These are phyloP conservation scores for Smittia aterrima DNA, from an alignment of 2,888 invertebrate genomes.

Conservation along the genomic window DNA sequence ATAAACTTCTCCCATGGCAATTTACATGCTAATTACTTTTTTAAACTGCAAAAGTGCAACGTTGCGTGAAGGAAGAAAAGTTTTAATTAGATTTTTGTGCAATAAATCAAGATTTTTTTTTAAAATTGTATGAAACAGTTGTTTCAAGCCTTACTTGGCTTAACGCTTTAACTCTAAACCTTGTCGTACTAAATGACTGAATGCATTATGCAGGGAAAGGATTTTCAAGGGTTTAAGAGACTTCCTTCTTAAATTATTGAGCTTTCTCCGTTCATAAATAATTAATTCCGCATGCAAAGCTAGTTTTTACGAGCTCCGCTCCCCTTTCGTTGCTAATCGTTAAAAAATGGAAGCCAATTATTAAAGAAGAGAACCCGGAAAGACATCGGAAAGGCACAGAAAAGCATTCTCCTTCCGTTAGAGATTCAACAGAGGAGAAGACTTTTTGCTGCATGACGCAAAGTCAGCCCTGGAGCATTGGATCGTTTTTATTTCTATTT, in stretches of 20 bases:
- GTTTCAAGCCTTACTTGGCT: too few relatives aligned
- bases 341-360: neutral
- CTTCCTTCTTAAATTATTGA: neutral
- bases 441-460: neutral
- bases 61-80: neutral
- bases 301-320: neutral
- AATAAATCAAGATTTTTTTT: neutral
- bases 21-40: slow-evolving; percentile 4
- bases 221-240: neutral
- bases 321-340: neutral
- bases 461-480: neutral
- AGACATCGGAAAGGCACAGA: neutral
- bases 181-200: neutral
- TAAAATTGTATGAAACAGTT: too few relatives aligned
- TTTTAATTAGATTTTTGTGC: slow-evolving; percentile 2
- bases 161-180: too few relatives aligned
- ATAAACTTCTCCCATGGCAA: neutral
- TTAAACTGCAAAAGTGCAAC: neutral
- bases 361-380: neutral
- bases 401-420: neutral
- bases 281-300: neutral
- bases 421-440: neutral
- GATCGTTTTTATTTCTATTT: neutral
- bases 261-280: neutral
- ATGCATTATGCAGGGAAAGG: neutral